phyloP scores from a whole-genome alignment of 2,797 vertebrate species.

The Chelidonichthys spinosus region DNA sequence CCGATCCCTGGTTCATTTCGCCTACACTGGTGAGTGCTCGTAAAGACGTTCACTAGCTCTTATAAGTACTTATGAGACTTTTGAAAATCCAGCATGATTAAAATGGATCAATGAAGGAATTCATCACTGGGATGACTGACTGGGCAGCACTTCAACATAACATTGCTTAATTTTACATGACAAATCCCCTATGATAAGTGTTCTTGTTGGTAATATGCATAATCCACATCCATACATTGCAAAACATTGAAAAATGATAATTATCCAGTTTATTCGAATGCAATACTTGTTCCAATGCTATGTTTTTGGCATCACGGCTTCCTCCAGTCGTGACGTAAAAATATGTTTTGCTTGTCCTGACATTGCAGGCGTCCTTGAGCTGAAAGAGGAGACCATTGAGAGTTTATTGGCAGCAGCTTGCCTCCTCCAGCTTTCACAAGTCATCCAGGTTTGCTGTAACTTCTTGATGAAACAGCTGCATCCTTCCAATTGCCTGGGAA shows the following conservation, averaged over 20 bases:
- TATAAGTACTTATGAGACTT: constrained; percentile 62
- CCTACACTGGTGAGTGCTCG: constrained; percentile 93
- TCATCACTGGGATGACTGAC: constrained; percentile 28
- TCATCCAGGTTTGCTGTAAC: constrained; percentile 97
- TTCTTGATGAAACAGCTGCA: constrained; percentile 99
- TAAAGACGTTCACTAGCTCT: constrained; percentile 69
- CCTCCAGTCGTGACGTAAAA: constrained; percentile 25
- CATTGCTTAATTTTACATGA: constrained; percentile 27
- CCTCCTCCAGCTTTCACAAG: constrained; percentile 96
- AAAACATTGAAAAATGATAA: not conserved
- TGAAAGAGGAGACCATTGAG: constrained; percentile 98
- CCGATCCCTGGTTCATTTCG: constrained; percentile 93
- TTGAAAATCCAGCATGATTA: constrained; percentile 60
- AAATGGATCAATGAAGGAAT: constrained; percentile 65
- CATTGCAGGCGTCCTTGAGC: constrained; percentile 90
- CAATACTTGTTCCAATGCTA: constrained; percentile 7
- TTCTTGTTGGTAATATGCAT: not conserved
- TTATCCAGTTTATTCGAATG: not conserved
- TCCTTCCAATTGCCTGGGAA: constrained; percentile 98
- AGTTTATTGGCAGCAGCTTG: constrained; percentile 96
- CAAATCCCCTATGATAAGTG: constrained; percentile 27
- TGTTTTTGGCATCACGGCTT: constrained; percentile 16
- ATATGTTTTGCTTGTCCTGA: constrained; percentile 52
- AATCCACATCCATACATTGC: not conserved
- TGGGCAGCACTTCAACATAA: constrained; percentile 24